phyloP scores from a whole-genome alignment of 2,888 invertebrate genomes.

The Polymixis flavicincta region DNA sequence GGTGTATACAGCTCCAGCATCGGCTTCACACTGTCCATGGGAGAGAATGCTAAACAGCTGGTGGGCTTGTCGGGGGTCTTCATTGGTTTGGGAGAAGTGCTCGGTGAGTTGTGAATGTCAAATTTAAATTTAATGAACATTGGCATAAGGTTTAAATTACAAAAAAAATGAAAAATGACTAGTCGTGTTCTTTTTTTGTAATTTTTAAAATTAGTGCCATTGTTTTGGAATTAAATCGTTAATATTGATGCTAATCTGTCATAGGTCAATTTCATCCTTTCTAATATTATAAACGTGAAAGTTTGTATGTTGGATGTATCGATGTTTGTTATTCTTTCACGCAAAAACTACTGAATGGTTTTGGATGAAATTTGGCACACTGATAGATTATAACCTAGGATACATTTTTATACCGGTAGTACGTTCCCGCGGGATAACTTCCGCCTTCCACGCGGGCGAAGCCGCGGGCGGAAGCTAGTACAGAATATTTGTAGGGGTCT shows the following conservation, averaged over 20 bases:
- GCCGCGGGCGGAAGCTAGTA: too few species aligned
- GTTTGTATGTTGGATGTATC: too few species aligned
- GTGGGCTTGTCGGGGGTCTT: constrained; percentile 98
- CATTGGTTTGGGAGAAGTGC: constrained; percentile 98
- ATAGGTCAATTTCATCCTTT: constrained; percentile 2
- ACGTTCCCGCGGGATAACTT: too few species aligned
- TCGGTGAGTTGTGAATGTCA: constrained; percentile 88
- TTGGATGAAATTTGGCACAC: too few species aligned
- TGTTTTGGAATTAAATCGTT: not conserved
- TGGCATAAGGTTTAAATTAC: not conserved
- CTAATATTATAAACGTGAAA: too few species aligned
- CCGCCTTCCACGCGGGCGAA: too few species aligned
- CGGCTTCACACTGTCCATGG: constrained; percentile 95
- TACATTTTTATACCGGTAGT: too few species aligned
- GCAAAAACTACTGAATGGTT: too few species aligned
- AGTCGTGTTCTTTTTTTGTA: too few species aligned
- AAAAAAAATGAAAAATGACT: not conserved
- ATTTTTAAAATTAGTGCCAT: not conserved
- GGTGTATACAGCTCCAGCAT: constrained; percentile 98
- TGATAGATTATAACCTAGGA: too few species aligned
- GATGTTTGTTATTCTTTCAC: too few species aligned
- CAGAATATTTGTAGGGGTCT: not conserved
- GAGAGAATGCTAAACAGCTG: constrained; percentile 94
- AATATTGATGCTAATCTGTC: not conserved
- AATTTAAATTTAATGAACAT: not conserved